These are phyloP conservation scores for Chorisops tibialis DNA, from an alignment of 2,888 invertebrate species.

Conservation along the genomic window DNA sequence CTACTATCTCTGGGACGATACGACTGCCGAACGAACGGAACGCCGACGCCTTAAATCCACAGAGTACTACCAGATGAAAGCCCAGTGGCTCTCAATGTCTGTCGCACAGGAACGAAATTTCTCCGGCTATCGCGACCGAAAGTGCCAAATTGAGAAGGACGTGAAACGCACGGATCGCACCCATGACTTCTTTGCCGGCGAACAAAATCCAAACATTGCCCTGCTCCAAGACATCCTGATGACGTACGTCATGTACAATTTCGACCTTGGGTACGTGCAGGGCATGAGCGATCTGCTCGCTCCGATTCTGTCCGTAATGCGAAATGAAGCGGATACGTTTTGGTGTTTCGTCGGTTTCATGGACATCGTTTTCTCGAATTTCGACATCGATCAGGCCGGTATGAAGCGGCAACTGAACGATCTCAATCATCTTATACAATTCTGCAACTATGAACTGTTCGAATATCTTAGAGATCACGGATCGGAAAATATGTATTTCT, in stretches of 20 bases:
- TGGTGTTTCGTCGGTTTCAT: constrained; percentile 99
- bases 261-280: constrained; percentile 92
- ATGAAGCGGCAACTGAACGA: constrained; percentile 92
- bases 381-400: constrained; percentile 94
- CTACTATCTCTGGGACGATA: constrained; percentile 82
- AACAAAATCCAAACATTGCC: constrained; percentile 82
- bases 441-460: constrained; percentile 80
- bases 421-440: constrained; percentile 74
- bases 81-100: constrained; percentile 92
- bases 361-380: constrained; percentile 88
- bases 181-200: constrained; percentile 88
- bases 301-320: constrained; percentile 83
- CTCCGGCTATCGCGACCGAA: constrained; percentile 82
- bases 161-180: constrained; percentile 93
- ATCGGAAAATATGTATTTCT: constrained; percentile 95
- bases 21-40: constrained; percentile 65
- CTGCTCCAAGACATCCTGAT: constrained; percentile 88
- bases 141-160: constrained; percentile 95
- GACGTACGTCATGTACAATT: constrained; percentile 99
- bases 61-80: constrained; percentile 92
- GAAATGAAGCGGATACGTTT: constrained; percentile 93
- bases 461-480: constrained; percentile 67
- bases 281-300: constrained; percentile 98
- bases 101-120: constrained; percentile 84
- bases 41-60: constrained; percentile 70